phyloP scores from a whole-genome alignment of 2,797 vertebrate genomes.

The Amblyopsis hoosieri region DNA sequence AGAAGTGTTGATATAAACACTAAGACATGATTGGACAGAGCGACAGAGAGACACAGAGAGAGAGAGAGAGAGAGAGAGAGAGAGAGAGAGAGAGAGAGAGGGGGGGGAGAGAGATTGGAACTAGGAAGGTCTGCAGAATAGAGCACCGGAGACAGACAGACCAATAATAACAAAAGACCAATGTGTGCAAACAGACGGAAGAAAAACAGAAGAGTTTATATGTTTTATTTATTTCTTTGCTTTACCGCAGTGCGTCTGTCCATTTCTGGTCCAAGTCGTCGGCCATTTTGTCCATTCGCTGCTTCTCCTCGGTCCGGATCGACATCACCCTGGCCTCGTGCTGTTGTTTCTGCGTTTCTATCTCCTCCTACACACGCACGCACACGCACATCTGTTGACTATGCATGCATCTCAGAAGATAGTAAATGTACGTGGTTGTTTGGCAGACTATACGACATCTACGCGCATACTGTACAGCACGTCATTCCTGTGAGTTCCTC shows the following conservation, averaged over 20 bases:
- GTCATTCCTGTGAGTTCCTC: no score
- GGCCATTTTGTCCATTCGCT: slow-evolving; percentile 92
- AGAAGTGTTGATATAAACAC: not conserved
- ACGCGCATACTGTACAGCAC: no score
- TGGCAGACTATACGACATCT: no score
- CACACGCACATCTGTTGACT: not conserved
- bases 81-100: not conserved
- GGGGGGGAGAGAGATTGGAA: not conserved
- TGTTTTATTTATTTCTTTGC: not conserved
- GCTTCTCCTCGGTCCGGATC: slow-evolving; percentile 91
- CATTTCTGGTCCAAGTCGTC: slow-evolving; percentile 94
- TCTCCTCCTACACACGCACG: slow-evolving; percentile 81
- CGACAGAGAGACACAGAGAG: slow-evolving; percentile 15
- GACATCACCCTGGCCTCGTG: slow-evolving; percentile 86
- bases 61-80: slow-evolving; percentile 5
- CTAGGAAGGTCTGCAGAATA: not conserved
- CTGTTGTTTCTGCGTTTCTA: slow-evolving; percentile 91
- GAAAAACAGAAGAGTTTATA: not conserved
- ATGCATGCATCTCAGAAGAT: no score
- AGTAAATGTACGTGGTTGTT: no score
- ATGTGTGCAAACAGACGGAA: not conserved
- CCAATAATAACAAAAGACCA: not conserved
- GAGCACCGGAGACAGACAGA: not conserved
- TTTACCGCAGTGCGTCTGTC: slow-evolving; percentile 92
- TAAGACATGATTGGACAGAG: not conserved